Conservation (phyloP, 2,888 invertebrate species). For the Acronicta psi region DNA sequence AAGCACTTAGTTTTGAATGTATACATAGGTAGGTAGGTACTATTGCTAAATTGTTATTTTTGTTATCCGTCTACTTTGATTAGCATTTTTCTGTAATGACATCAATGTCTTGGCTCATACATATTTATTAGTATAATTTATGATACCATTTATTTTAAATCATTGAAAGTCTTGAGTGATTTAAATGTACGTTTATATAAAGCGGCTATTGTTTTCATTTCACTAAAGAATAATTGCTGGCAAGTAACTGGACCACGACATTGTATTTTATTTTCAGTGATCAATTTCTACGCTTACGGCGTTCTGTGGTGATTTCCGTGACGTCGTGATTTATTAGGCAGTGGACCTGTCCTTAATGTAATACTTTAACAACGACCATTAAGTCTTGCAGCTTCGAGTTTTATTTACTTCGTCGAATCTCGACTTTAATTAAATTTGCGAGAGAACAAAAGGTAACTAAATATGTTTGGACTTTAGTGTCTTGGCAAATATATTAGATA, state of each 20-base stretch:
- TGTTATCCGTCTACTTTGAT: constrained; percentile 65
- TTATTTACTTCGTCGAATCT: constrained; percentile 47
- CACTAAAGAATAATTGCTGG: constrained; percentile 72
- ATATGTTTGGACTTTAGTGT: constrained; percentile 22
- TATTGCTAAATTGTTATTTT: constrained; percentile 70
- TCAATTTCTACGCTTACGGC: constrained; percentile 72
- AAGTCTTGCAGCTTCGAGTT: constrained; percentile 39
- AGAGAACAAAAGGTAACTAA: constrained; percentile 45
- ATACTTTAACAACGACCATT: constrained; percentile 49
- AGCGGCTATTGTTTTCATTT: constrained; percentile 77
- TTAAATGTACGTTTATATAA: constrained; percentile 76
- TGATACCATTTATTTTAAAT: constrained; percentile 76
- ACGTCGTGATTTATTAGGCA: constrained; percentile 64
- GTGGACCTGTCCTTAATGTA: constrained; percentile 53
- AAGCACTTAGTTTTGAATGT: constrained; percentile 59
- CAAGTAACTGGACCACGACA: constrained; percentile 71
- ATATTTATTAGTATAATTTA: constrained; percentile 85
- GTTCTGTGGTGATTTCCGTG: constrained; percentile 65
- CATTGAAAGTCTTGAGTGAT: constrained; percentile 76
- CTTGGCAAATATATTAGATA: constrained; percentile 11
- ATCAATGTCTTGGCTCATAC: constrained; percentile 75
- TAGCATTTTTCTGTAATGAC: constrained; percentile 80
- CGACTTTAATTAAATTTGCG: constrained; percentile 36
- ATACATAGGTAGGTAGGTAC: too few species aligned
- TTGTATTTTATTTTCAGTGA: constrained; percentile 72